Evolutionary conservation across 2,888 invertebrate genomes (phyloP).

Genomic region (Cetonia aurata): DNA sequence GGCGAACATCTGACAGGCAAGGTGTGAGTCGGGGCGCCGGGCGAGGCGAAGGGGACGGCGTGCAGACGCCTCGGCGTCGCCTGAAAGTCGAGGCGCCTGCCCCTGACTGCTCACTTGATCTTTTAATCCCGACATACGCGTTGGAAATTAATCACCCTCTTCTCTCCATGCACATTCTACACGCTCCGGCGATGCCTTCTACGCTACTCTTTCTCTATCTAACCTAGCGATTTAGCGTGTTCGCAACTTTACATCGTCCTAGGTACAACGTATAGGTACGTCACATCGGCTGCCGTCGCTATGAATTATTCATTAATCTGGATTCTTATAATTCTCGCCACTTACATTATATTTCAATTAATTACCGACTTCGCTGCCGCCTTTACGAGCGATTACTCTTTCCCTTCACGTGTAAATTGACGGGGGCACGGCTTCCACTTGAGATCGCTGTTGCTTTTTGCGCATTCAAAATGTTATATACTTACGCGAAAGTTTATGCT

Average conservation of each 20-base stretch:
- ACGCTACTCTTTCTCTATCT: slow-evolving; percentile 4
- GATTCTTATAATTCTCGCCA: slow-evolving; percentile 63
- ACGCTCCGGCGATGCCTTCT: slow-evolving; percentile 39
- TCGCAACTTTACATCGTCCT: slow-evolving; percentile 53
- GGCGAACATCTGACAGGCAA: slow-evolving; percentile 50
- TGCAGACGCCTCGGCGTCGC: slow-evolving; percentile 62
- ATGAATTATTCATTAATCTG: slow-evolving; percentile 65
- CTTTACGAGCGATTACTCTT: slow-evolving; percentile 31
- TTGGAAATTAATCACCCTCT: slow-evolving; percentile 66
- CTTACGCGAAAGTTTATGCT: background rate
- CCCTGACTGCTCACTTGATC: slow-evolving; percentile 66
- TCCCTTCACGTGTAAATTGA: slow-evolving; percentile 5
- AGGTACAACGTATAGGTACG: slow-evolving; percentile 50
- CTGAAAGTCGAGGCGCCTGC: slow-evolving; percentile 66
- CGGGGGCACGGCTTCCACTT: background rate
- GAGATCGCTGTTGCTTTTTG: slow-evolving; percentile 16
- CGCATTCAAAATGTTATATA: slow-evolving; percentile 6
- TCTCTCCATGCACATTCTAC: slow-evolving; percentile 46
- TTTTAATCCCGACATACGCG: slow-evolving; percentile 67
- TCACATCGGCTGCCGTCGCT: slow-evolving; percentile 49
- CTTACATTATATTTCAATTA: slow-evolving; percentile 60
- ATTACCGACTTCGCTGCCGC: slow-evolving; percentile 50
- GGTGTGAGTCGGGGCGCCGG: slow-evolving; percentile 53
- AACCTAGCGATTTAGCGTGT: slow-evolving; percentile 37
- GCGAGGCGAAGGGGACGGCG: slow-evolving; percentile 58